Conservation (phyloP, 1,140 invertebrate genomes). For the Polyergus mexicanus region DNA sequence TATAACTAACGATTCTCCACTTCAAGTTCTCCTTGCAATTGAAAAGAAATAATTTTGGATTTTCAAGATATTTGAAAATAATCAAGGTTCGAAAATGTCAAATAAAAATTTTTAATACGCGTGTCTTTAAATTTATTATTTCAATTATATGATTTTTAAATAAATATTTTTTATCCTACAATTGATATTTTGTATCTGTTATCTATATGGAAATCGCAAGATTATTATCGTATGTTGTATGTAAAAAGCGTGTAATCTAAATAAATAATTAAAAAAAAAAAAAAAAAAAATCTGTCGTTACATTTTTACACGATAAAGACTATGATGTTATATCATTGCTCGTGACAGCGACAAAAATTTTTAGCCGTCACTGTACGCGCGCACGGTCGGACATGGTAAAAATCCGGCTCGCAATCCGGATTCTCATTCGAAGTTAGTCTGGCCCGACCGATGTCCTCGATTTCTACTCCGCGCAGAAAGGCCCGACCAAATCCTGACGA, state of each 20-base stretch:
- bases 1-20: neutral
- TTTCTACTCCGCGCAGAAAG: constrained; percentile 20
- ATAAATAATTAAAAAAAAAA: too few relatives aligned
- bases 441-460: constrained; percentile 36
- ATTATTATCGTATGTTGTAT: too few relatives aligned
- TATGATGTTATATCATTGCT: neutral
- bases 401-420: constrained; percentile 36
- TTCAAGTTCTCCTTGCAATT: neutral
- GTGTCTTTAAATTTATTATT: neutral
- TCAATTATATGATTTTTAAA: neutral
- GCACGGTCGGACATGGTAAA: constrained; percentile 7
- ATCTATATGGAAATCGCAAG: too few relatives aligned
- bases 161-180: neutral
- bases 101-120: neutral
- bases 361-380: constrained; percentile 20
- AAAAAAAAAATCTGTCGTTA: neutral
- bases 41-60: neutral
- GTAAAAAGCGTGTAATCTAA: too few relatives aligned
- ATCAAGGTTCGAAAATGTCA: too few relatives aligned
- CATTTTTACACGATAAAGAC: neutral
- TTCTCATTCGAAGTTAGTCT: constrained; percentile 28
- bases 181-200: too few relatives aligned
- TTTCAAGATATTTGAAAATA: neutral
- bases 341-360: constrained; percentile 8
- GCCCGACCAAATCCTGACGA: neutral